Evolutionary conservation across 2,888 invertebrate species (phyloP).

Genomic region (Catocala sponsa): DNA sequence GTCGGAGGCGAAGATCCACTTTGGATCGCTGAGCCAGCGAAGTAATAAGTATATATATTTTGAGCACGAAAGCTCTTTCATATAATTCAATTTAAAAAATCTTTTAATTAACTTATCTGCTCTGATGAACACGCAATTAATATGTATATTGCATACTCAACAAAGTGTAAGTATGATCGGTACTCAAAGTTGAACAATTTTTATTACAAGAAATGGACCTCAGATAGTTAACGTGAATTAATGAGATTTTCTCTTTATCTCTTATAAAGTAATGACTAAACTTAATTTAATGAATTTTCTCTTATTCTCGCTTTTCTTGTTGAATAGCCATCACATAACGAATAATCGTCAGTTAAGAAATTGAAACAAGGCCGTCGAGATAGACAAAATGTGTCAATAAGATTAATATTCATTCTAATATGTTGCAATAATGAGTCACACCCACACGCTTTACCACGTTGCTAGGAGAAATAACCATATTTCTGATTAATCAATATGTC

Average conservation of each 20-base stretch:
- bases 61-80: too few relatives aligned
- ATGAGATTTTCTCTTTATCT: not conserved
- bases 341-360: conserved; percentile 45
- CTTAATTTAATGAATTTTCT: conserved; percentile 8
- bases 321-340: conserved; percentile 24
- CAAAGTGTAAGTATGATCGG: too few relatives aligned
- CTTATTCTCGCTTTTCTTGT: conserved; percentile 31
- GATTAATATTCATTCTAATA: conserved; percentile 33
- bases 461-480: conserved; percentile 22
- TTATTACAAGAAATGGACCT: too few relatives aligned
- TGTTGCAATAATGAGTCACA: conserved; percentile 32
- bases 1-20: too few relatives aligned
- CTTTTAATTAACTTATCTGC: too few relatives aligned
- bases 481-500: conserved; percentile 23
- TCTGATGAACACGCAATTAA: too few relatives aligned
- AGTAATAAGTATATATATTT: too few relatives aligned
- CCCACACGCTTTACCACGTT: conserved; percentile 18
- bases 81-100: too few relatives aligned
- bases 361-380: conserved; percentile 46
- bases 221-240: too few relatives aligned
- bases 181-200: too few relatives aligned
- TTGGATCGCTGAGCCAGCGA: too few relatives aligned
- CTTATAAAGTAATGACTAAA: not conserved
- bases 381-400: conserved; percentile 52
- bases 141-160: too few relatives aligned